Conservation (phyloP, 2,888 invertebrate species). For the Aleiodes leptofemur region DNA sequence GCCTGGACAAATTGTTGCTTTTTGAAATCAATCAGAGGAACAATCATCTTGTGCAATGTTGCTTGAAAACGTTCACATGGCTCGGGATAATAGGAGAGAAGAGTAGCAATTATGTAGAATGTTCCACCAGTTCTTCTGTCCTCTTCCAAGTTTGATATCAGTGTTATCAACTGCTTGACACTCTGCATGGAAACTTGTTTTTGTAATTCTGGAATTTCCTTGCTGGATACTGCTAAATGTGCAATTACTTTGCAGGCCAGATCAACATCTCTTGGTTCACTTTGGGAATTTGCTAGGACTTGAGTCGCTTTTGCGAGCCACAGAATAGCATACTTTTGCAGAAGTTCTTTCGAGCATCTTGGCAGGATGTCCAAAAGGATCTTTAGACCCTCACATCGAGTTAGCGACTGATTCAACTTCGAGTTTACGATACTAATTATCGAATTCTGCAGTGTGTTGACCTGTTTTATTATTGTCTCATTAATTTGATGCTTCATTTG, state of each 20-base stretch:
- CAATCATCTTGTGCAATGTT: conserved; percentile 61
- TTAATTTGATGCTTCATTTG: background rate
- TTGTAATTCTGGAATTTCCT: conserved; percentile 66
- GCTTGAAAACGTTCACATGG: conserved; percentile 66
- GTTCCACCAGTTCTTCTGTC: conserved; percentile 56
- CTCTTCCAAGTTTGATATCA: conserved; percentile 55
- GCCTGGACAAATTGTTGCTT: conserved; percentile 60
- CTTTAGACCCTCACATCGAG: conserved; percentile 61
- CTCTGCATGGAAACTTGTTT: conserved; percentile 68
- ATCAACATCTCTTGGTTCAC: conserved; percentile 54
- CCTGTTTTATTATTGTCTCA: conserved; percentile 51
- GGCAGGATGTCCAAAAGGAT: conserved; percentile 59
- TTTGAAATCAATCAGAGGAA: conserved; percentile 63
- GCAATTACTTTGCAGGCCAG: conserved; percentile 63
- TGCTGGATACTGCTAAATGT: conserved; percentile 59
- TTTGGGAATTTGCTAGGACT: conserved; percentile 62
- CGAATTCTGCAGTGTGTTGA: conserved; percentile 55
- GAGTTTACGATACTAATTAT: conserved; percentile 63
- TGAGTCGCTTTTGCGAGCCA: conserved; percentile 68
- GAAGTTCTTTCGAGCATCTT: conserved; percentile 53
- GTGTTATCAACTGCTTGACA: conserved; percentile 65
- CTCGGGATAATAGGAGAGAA: conserved; percentile 69
- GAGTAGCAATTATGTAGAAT: conserved; percentile 64
- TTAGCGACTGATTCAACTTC: conserved; percentile 62
- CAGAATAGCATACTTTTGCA: conserved; percentile 63